phyloP scores from a whole-genome alignment of 2,797 vertebrate genomes.

The Acanthopagrus latus region DNA sequence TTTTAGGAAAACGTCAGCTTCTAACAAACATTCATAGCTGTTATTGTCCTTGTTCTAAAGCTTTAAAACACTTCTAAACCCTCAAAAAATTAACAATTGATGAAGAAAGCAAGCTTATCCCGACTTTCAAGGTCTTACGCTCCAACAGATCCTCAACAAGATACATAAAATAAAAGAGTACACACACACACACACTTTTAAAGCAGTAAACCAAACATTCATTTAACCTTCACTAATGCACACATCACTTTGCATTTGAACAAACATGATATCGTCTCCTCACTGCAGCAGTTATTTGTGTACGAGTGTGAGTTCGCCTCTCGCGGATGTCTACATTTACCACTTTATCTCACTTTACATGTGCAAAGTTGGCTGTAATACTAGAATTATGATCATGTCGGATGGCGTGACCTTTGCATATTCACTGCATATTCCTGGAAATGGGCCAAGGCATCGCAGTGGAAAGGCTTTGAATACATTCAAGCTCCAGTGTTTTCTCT shows the following conservation, averaged over 20 bases:
- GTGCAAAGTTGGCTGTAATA: constrained; percentile 29
- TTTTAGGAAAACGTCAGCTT: neutral
- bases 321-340: constrained; percentile 26
- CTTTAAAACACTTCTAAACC: neutral
- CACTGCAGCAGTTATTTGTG: constrained; percentile 6
- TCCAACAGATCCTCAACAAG: neutral
- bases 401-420: constrained; percentile 51
- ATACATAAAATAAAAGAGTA: neutral
- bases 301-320: neutral
- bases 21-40: neutral
- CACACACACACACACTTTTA: neutral
- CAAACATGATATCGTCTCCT: constrained; percentile 36
- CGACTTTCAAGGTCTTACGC: neutral
- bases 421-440: constrained; percentile 6
- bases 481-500: neutral
- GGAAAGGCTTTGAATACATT: constrained; percentile 55
- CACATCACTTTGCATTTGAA: neutral
- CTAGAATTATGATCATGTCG: constrained; percentile 21
- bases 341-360: constrained; percentile 53
- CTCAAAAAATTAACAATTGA: neutral
- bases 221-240: constrained; percentile 26
- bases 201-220: neutral
- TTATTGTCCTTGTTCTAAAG: neutral
- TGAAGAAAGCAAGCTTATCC: neutral
- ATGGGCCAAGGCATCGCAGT: neutral